A percentile compares a stretch with the other conserved stretches of the same genome.
Conservation (phyloP, 2,888 invertebrate species). For the Minunthozetes semirufus region DNA sequence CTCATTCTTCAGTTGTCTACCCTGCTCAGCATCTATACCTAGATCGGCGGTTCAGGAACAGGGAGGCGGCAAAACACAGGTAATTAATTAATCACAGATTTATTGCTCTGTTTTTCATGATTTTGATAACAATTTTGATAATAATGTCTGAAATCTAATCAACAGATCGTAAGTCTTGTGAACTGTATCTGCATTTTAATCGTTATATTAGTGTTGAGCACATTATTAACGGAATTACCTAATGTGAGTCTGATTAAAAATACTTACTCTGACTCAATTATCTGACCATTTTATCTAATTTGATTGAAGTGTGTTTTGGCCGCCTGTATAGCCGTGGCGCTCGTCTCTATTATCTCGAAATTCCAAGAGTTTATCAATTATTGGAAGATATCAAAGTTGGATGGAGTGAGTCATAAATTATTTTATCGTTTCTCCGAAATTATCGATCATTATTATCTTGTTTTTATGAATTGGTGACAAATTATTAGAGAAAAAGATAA, state of each 20-base stretch:
- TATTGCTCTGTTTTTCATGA: constrained; percentile 6
- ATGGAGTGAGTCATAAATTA: constrained; percentile 51
- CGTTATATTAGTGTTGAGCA: constrained; percentile 77
- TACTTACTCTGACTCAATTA: neutral
- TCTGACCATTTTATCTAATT: neutral
- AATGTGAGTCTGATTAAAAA: constrained; percentile 53
- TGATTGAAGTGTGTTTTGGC: constrained; percentile 64
- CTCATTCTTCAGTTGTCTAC: constrained; percentile 52
- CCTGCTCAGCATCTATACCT: constrained; percentile 52
- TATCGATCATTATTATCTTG: neutral
- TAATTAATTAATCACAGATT: neutral
- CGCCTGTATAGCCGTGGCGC: constrained; percentile 69
- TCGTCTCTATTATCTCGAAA: constrained; percentile 70
- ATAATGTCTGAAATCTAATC: constrained; percentile 46
- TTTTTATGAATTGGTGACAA: too few species aligned
- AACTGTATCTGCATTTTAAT: constrained; percentile 67
- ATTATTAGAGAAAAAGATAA: too few species aligned
- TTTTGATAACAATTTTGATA: neutral
- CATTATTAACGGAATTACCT: constrained; percentile 77
- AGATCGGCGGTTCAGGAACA: constrained; percentile 65
- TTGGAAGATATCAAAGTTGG: constrained; percentile 68
- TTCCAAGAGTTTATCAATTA: constrained; percentile 61
- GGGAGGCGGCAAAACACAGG: constrained; percentile 70
- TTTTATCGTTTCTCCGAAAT: neutral
- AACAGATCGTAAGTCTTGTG: constrained; percentile 69